Base-by-base conservation (phyloP, 1,140 invertebrate genomes). In the Papilio dardanus region DNA sequence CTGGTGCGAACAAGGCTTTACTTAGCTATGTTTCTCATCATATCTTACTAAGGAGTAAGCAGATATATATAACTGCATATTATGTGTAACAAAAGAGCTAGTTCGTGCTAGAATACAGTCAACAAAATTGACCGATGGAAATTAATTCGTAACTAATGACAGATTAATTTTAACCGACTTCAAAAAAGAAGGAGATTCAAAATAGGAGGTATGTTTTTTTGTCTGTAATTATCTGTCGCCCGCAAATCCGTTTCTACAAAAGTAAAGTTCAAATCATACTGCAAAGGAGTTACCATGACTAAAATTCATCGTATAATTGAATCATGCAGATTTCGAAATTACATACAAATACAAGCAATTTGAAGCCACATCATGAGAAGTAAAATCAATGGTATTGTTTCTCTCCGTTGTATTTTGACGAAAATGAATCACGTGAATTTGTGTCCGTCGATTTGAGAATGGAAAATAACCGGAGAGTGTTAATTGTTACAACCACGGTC, bases 401-500 rank as follows among this genome's bases (percentile, higher is more conserved):
- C 21, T 54, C 14, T 54, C 50, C 50, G 50, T 3, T 12, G 50
- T 54, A 21, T 54, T 54, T 54, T 54, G 50, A 24, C 21, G 42
- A 54, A 54, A 54, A 54, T 54, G 50, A 54, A 8, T 24, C 50
- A 54, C 21, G 50, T 12, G 50, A 24, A 21, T 54, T 54, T 54
- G 21, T 24, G 50, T 10, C 7, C 21, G 50, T 54, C 50, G 21
- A 54, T 54, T 54, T 24, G 50, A 12, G 21, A 54, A 21, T 54
- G 50, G 50, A 54, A 54, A 54, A 54, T 54, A 54, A 21, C 19
- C 19, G 21, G 19, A 24, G 21, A 54, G 50, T 54, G 50, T 54
- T 54, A 54, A 54, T 54, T 54, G 21, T 54, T 54, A 54, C 50
- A 19, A 54, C 14, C 50, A 54, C 50, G 21, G 21, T 54, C 50